Percentiles rank a stretch among this genome's conserved stretches.
These are phyloP conservation scores for Netelia melanura DNA, from an alignment of 2,888 invertebrate species.

Conservation along the genomic window DNA sequence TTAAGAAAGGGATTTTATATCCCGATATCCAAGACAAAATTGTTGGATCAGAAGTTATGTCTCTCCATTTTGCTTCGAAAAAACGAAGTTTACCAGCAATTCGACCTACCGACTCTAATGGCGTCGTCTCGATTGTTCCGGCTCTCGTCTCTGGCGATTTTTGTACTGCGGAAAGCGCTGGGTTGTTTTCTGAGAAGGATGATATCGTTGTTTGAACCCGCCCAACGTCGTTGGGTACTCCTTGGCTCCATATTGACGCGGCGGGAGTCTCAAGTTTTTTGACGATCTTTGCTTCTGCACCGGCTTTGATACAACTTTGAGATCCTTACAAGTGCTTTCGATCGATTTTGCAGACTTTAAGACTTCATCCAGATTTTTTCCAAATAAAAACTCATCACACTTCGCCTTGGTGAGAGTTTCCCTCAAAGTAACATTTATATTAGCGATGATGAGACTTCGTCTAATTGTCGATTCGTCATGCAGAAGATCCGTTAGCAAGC, in stretches of 20 bases:
- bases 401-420: constrained; percentile 3
- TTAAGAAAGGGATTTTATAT: constrained; percentile 20
- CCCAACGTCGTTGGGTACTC: constrained; percentile 9
- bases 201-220: constrained; percentile 28
- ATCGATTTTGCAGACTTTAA: constrained; percentile 29
- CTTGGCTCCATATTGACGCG: constrained; percentile 22
- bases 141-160: constrained; percentile 16
- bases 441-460: constrained; percentile 13
- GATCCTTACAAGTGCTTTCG: constrained; percentile 16
- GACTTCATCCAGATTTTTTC: constrained; percentile 28
- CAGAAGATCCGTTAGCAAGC: constrained; percentile 13
- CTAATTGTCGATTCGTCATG: constrained; percentile 28
- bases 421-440: constrained; percentile 4
- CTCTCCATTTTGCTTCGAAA: constrained; percentile 14
- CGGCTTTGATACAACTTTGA: constrained; percentile 12
- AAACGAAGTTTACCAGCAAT: constrained; percentile 31
- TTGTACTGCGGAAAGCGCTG: constrained; percentile 3
- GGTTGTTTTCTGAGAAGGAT: not conserved
- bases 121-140: constrained; percentile 12
- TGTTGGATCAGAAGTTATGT: constrained; percentile 5
- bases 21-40: constrained; percentile 34
- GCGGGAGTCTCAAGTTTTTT: constrained; percentile 33
- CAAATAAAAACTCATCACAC: constrained; percentile 30
- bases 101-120: constrained; percentile 24
- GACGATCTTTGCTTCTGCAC: not conserved